Percentiles rank a stretch among this genome's conserved stretches.
Conservation (phyloP, 2,888 invertebrate species). For the Phrixothrix hirtus region DNA sequence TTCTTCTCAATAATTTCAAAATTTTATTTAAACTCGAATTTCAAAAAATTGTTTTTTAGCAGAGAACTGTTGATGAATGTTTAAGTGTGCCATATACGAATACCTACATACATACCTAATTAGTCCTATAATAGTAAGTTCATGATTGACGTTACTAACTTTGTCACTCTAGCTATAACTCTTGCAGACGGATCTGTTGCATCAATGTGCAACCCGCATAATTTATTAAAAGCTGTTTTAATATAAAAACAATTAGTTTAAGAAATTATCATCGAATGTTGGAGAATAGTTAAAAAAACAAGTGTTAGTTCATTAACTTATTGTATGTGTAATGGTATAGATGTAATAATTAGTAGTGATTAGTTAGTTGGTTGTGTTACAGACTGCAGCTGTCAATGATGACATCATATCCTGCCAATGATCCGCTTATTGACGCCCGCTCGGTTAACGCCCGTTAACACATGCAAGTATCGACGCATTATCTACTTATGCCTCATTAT, state of each 20-base stretch:
- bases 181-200: no score
- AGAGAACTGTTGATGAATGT: neutral
- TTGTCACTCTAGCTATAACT: no score
- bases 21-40: no score
- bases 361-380: slow-evolving; percentile 30
- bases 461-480: slow-evolving; percentile 41
- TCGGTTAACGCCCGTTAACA: slow-evolving; percentile 36
- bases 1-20: no score
- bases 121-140: no score
- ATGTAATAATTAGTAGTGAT: slow-evolving; percentile 32
- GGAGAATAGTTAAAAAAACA: neutral
- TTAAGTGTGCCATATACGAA: no score
- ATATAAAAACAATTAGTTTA: slow-evolving; percentile 10
- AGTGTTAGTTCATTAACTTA: slow-evolving; percentile 27
- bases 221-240: neutral
- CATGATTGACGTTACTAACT: no score
- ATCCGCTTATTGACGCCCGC: slow-evolving; percentile 50
- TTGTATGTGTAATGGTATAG: slow-evolving; percentile 14
- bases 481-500: slow-evolving; percentile 39
- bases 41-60: neutral
- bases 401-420: slow-evolving; percentile 53
- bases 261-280: neutral
- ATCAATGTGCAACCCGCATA: neutral
- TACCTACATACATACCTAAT: no score
- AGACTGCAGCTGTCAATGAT: slow-evolving; percentile 51